A percentile compares a stretch with the other conserved stretches of the same genome.
These are phyloP conservation scores for Lutjanus erythropterus DNA, from an alignment of 2,113 vertebrate genomes.

Conservation along the genomic window DNA sequence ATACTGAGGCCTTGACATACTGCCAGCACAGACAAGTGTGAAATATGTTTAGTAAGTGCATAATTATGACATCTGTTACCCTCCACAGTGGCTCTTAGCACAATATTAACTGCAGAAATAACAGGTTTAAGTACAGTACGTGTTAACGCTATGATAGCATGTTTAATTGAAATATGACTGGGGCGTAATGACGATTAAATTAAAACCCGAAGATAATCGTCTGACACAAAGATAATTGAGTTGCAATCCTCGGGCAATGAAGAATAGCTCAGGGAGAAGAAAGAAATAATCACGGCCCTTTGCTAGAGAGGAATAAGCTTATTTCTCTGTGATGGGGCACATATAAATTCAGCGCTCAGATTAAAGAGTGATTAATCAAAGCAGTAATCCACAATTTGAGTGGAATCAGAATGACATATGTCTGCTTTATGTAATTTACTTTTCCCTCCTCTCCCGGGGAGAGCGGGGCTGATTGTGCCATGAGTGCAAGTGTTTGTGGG, in stretches of 20 bases:
- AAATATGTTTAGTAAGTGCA: constrained; percentile 91
- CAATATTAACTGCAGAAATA: constrained; percentile 91
- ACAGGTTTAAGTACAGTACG: constrained; percentile 89
- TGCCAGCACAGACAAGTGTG: constrained; percentile 83
- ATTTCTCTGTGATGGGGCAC: constrained; percentile 80
- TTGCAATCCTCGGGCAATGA: constrained; percentile 87
- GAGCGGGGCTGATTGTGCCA: constrained; percentile 45
- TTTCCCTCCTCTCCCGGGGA: constrained; percentile 45
- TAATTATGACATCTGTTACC: constrained; percentile 97
- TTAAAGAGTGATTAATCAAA: constrained; percentile 89
- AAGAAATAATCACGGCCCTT: constrained; percentile 83
- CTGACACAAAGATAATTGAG: constrained; percentile 95
- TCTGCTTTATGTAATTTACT: constrained; percentile 84
- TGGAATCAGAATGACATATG: constrained; percentile 82
- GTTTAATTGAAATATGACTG: constrained; percentile 95
- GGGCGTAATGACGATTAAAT: constrained; percentile 93
- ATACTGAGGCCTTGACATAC: constrained; percentile 75
- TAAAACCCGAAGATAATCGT: constrained; percentile 92
- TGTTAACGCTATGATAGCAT: constrained; percentile 90
- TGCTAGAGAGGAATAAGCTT: constrained; percentile 80
- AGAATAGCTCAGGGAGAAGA: constrained; percentile 80
- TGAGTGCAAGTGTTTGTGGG: constrained; percentile 29
- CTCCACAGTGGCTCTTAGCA: constrained; percentile 87
- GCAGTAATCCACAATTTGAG: constrained; percentile 85
- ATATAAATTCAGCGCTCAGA: constrained; percentile 86